These are phyloP conservation scores for Microcebus lehilahytsara DNA, from an alignment of 2,113 vertebrate species.

Conservation along the genomic window DNA sequence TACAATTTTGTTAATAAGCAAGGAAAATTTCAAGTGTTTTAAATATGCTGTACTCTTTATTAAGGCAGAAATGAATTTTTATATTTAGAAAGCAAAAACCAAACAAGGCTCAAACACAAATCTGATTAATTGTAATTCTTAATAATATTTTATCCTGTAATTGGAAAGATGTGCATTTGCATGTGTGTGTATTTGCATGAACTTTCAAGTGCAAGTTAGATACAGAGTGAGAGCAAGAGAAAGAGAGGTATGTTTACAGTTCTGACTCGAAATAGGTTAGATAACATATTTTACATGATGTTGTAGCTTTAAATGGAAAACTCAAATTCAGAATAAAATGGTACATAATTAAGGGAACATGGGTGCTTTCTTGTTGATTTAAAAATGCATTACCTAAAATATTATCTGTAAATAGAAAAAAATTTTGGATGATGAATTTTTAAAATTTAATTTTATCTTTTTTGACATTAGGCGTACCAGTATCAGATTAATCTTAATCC, in stretches of 20 bases:
- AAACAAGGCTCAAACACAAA: not conserved
- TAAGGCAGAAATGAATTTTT: not conserved
- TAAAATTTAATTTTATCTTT: not conserved
- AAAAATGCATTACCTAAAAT: not conserved
- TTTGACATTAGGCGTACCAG: not conserved
- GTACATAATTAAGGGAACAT: not conserved
- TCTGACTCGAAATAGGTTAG: constrained; percentile 23
- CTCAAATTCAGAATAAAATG: not conserved
- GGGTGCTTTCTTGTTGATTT: not conserved
- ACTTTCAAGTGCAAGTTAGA: not conserved
- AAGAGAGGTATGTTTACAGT: not conserved
- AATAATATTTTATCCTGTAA: not conserved
- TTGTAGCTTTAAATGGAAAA: constrained; percentile 28
- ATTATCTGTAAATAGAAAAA: not conserved
- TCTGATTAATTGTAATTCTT: not conserved
- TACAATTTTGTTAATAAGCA: constrained; percentile 15
- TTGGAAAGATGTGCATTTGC: not conserved
- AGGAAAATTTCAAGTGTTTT: not conserved
- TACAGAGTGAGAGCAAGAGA: not conserved
- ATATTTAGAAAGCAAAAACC: not conserved
- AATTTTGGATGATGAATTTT: not conserved
- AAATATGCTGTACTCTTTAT: not conserved
- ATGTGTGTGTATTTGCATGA: not conserved
- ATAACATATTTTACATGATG: not conserved
- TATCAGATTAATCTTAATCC: not conserved